Percentiles rank a stretch among this genome's conserved stretches.
Conservation (phyloP, 2,797 vertebrate species). For the Allobates femoralis region DNA sequence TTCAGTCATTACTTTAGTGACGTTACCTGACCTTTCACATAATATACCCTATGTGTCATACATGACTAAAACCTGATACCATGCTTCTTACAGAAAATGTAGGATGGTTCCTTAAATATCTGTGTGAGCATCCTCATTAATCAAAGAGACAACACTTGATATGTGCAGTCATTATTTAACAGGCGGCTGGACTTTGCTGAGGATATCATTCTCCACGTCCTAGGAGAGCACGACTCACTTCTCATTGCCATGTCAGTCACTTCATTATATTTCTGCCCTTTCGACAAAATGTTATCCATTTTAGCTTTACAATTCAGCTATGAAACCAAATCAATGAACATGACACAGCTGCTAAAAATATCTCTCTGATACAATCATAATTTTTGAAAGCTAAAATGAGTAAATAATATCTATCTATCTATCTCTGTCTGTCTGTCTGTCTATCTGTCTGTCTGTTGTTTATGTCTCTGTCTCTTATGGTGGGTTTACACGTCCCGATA, state of each 20-base stretch:
- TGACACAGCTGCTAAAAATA: neutral
- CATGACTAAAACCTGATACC: slow-evolving; percentile 34
- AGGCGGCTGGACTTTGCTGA: slow-evolving; percentile 20
- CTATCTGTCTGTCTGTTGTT: no score
- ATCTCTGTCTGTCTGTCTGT: no score
- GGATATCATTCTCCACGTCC: slow-evolving; percentile 42
- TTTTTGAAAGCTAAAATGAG: neutral
- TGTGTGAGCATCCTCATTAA: slow-evolving; percentile 56
- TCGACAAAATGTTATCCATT: slow-evolving; percentile 45
- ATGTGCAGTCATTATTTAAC: slow-evolving; percentile 54
- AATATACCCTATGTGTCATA: slow-evolving; percentile 36
- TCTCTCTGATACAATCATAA: neutral
- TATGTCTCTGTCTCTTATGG: no score
- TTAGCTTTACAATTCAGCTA: slow-evolving; percentile 24
- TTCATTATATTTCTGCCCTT: slow-evolving; percentile 46
- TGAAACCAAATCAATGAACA: slow-evolving; percentile 45
- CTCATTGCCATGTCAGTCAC: slow-evolving; percentile 32
- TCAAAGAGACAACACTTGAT: slow-evolving; percentile 54
- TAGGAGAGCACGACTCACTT: slow-evolving; percentile 26
- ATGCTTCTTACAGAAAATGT: slow-evolving; percentile 24
- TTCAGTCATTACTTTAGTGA: slow-evolving; percentile 40
- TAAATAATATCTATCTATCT: no score
- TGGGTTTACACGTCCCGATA: no score
- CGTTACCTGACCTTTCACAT: slow-evolving; percentile 42
- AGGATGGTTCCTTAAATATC: slow-evolving; percentile 39